These are phyloP conservation scores for Deroplatys truncata DNA, from an alignment of 2,888 invertebrate genomes.

Conservation along the genomic window DNA sequence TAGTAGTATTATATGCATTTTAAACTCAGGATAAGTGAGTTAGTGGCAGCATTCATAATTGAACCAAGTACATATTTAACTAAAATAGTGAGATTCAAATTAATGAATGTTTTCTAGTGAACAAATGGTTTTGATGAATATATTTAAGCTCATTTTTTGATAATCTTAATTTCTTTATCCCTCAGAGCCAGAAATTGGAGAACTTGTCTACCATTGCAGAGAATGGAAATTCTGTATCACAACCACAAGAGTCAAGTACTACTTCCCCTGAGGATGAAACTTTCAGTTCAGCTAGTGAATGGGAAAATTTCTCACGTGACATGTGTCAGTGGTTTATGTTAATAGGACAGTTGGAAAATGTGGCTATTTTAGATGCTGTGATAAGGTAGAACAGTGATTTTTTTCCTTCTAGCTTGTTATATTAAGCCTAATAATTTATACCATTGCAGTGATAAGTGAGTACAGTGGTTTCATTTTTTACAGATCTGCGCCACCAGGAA, in stretches of 20 bases:
- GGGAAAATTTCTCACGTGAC: conserved; percentile 83
- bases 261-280: conserved; percentile 34
- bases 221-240: background rate
- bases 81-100: too few relatives aligned
- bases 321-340: conserved; percentile 82
- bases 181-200: background rate
- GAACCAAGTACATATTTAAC: too few relatives aligned
- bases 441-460: background rate
- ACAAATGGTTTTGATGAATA: too few relatives aligned
- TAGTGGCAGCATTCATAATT: too few relatives aligned
- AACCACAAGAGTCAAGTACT: background rate
- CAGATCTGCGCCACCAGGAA: conserved; percentile 33
- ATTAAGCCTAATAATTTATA: background rate
- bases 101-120: too few relatives aligned
- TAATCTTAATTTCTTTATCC: background rate
- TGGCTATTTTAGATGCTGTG: conserved; percentile 72
- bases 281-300: conserved; percentile 43
- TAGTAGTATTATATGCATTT: too few relatives aligned
- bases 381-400: conserved; percentile 42
- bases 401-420: background rate
- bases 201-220: background rate
- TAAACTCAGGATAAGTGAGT: too few relatives aligned
- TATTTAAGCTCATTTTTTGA: too few relatives aligned
- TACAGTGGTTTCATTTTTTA: background rate
- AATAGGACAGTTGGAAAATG: conserved; percentile 84